phyloP scores from a whole-genome alignment of 2,797 vertebrate species.

The Numenius phaeopus region DNA sequence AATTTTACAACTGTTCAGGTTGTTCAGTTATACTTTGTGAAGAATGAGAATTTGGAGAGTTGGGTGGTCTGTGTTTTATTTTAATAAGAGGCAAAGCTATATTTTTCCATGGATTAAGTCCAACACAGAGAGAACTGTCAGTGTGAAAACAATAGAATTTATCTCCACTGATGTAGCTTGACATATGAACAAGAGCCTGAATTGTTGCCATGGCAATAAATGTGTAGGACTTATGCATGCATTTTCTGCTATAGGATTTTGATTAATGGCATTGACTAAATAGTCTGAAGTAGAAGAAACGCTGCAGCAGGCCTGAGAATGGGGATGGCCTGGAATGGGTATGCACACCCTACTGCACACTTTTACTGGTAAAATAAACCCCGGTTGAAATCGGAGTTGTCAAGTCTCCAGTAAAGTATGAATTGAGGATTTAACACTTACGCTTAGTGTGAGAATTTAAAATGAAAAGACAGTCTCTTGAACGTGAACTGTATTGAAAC shows the following conservation, averaged over 20 bases:
- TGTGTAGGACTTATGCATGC: conserved; percentile 99
- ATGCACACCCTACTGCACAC: conserved; percentile 29
- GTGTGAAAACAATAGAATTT: conserved; percentile 95
- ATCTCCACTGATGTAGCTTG: conserved; percentile 97
- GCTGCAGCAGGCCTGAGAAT: conserved; percentile 71
- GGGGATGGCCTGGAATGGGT: conserved; percentile 45
- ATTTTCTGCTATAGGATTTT: conserved; percentile 96
- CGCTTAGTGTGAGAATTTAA: background rate
- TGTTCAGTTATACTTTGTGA: background rate
- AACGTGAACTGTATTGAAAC: conserved; percentile 10
- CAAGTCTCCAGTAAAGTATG: conserved; percentile 28
- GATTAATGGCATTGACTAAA: conserved; percentile 95
- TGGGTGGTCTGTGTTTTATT: conserved; percentile 78
- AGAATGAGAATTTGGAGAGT: conserved; percentile 53
- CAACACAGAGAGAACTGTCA: conserved; percentile 88
- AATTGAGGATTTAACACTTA: conserved; percentile 41
- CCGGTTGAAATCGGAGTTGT: background rate
- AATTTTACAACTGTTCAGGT: conserved; percentile 49
- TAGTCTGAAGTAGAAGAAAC: conserved; percentile 82
- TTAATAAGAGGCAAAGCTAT: conserved; percentile 82
- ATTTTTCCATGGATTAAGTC: conserved; percentile 88
- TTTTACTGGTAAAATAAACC: conserved; percentile 26
- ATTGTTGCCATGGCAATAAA: conserved; percentile 99
- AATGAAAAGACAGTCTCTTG: conserved; percentile 7
- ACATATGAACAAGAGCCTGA: conserved; percentile 99